Base-by-base conservation (phyloP, 2,888 invertebrate species). In the Nomada goodeniana region DNA sequence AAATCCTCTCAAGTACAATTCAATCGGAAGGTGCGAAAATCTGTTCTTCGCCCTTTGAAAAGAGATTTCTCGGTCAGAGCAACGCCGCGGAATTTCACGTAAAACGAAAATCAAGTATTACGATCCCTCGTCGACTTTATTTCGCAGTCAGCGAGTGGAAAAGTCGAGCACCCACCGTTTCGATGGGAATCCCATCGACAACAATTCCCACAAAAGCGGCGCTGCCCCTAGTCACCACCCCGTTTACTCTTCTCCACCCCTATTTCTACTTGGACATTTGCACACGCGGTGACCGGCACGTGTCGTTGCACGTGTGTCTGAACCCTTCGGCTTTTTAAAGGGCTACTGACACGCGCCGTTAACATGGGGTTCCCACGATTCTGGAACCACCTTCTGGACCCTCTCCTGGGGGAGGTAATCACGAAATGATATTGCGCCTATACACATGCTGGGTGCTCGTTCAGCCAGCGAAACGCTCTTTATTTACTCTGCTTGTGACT, bases 201-300 rank as follows among this genome's bases (percentile, higher is more conserved):
- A 80, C 76, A 76, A 77, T 87, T 87, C 87, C 88, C 87, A 87
- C 86, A 87, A 80, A 79, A 55, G 69, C 47, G 55, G 57, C 10
- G n/a, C 60, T 53, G 69, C 20, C 61, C 36, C 47, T 36, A 53
- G 42, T 52, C 82, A 65, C 57, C 72, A 65, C 70, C 52, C 57
- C 74, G 64, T 63, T 61, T 42, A 64, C 61, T n/a, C 26, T 42
- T 67, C 53, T 70, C 52, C 53, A 65, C 75, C 71, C 82, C 80
- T 73, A 26, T 75, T 73, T 79, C 47, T 52, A 50, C 47, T 59
- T 44, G 29, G 18, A 26, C 53, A 9, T 55, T 55, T 42, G 59
- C 29, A 36, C 53, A 44, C 60, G 57, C 47, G 59, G n/a, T 18
- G 59, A 7, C 59, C 18, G 59, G 55, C 73, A 83, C 86, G 88